phyloP scores from a whole-genome alignment of 2,888 invertebrate species.

The Galerucella pusilla region DNA sequence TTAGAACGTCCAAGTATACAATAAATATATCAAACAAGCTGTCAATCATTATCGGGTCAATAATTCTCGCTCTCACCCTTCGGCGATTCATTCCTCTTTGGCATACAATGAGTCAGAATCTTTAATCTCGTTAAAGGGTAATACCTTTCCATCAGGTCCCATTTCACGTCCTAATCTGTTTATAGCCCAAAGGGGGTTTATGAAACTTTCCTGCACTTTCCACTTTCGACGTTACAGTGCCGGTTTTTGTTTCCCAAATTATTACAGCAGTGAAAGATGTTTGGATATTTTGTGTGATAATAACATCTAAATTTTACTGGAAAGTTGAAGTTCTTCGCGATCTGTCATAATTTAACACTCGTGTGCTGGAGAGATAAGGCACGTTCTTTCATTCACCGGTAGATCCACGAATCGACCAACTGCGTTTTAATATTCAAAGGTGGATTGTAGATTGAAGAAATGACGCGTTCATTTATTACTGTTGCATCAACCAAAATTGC shows the following conservation, averaged over 20 bases:
- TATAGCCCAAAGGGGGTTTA: slow-evolving; percentile 59
- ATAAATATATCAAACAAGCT: neutral
- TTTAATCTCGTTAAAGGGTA: slow-evolving; percentile 63
- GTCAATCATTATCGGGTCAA: slow-evolving; percentile 12
- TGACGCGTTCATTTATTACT: too few species aligned
- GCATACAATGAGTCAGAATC: slow-evolving; percentile 54
- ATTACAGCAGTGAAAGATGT: neutral
- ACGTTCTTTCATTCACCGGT: too few species aligned
- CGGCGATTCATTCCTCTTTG: slow-evolving; percentile 15
- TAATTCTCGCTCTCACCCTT: slow-evolving; percentile 1
- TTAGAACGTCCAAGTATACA: neutral
- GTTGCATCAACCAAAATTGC: too few species aligned
- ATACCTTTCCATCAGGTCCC: slow-evolving; percentile 62
- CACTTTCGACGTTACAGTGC: neutral
- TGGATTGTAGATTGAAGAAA: too few species aligned
- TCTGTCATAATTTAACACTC: too few species aligned
- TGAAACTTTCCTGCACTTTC: slow-evolving; percentile 52
- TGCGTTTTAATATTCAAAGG: too few species aligned
- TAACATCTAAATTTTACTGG: too few species aligned
- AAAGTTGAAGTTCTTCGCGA: too few species aligned
- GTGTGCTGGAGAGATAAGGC: too few species aligned
- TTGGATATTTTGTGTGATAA: neutral
- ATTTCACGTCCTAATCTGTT: slow-evolving; percentile 64
- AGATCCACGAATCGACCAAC: too few species aligned
- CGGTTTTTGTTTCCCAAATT: neutral